A percentile compares a stretch with the other conserved stretches of the same genome.
Evolutionary conservation across 2,888 invertebrate genomes (phyloP).

Genomic region (Heliconius ismenius): DNA sequence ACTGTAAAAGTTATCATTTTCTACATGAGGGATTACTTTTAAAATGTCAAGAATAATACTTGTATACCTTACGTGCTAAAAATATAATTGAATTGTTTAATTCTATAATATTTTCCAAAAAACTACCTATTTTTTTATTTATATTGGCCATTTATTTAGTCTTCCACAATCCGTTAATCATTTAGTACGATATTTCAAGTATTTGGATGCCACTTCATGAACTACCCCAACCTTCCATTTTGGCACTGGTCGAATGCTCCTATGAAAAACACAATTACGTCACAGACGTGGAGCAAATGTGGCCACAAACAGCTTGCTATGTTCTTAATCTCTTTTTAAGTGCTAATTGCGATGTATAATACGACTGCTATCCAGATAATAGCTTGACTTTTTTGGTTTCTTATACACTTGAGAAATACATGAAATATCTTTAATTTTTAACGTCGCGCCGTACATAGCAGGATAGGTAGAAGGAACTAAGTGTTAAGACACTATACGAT

Average conservation of each 20-base stretch:
- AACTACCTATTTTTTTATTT: not conserved
- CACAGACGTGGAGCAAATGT: slow-evolving; percentile 42
- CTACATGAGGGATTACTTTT: not conserved
- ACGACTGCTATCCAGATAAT: slow-evolving; percentile 6
- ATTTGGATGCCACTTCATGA: not conserved
- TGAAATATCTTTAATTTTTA: not conserved
- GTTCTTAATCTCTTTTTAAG: slow-evolving; percentile 42
- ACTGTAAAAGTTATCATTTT: not conserved
- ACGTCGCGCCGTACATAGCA: too few relatives aligned
- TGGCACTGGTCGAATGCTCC: slow-evolving; percentile 36
- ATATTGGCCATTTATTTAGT: not conserved
- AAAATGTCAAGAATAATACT: not conserved
- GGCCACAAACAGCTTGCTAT: slow-evolving; percentile 32
- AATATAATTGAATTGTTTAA: not conserved
- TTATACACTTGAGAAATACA: not conserved
- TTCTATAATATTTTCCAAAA: not conserved
- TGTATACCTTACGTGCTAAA: not conserved
- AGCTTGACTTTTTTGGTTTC: not conserved
- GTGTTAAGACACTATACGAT: too few relatives aligned
- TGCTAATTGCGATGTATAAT: slow-evolving; percentile 28
- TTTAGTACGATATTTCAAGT: not conserved
- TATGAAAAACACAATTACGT: slow-evolving; percentile 48
- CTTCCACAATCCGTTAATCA: too few relatives aligned
- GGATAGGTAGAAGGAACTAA: too few relatives aligned
- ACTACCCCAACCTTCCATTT: slow-evolving; percentile 2